Evolutionary conservation across 2,888 invertebrate species (phyloP).

Genomic region (Thera britannica): DNA sequence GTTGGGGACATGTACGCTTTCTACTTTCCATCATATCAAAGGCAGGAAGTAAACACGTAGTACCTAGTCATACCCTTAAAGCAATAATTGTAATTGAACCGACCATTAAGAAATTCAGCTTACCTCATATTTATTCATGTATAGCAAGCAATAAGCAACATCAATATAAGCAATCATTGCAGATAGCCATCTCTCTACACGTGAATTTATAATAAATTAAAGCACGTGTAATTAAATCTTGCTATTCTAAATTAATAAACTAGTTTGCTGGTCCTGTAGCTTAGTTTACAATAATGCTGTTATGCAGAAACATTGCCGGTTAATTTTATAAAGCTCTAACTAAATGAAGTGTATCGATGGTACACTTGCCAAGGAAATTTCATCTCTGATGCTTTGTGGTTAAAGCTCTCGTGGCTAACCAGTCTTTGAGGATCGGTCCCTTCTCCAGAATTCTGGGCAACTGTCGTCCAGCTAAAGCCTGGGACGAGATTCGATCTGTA

Average conservation of each 20-base stretch:
- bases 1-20: constrained; percentile 23
- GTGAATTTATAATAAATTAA: constrained; percentile 28
- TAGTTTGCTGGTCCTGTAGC: constrained; percentile 40
- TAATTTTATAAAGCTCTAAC: constrained; percentile 48
- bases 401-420: constrained; percentile 53
- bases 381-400: constrained; percentile 50
- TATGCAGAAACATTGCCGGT: constrained; percentile 48
- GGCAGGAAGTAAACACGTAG: constrained; percentile 14
- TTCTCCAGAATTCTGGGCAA: constrained; percentile 61
- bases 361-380: constrained; percentile 35
- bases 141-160: constrained; percentile 18
- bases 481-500: constrained; percentile 69
- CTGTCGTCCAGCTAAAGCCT: constrained; percentile 47
- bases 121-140: background rate
- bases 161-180: constrained; percentile 24
- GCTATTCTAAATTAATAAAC: constrained; percentile 44
- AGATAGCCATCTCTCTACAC: constrained; percentile 27
- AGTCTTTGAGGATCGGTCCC: constrained; percentile 47
- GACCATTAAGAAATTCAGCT: constrained; percentile 7
- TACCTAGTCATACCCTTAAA: background rate
- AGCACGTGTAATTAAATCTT: constrained; percentile 30
- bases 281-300: constrained; percentile 52
- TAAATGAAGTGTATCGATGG: constrained; percentile 44
- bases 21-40: constrained; percentile 30
- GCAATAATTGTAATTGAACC: constrained; percentile 12